Base-by-base conservation (phyloP, 1,140 invertebrate genomes). In the Hydropsyche tenuis region DNA sequence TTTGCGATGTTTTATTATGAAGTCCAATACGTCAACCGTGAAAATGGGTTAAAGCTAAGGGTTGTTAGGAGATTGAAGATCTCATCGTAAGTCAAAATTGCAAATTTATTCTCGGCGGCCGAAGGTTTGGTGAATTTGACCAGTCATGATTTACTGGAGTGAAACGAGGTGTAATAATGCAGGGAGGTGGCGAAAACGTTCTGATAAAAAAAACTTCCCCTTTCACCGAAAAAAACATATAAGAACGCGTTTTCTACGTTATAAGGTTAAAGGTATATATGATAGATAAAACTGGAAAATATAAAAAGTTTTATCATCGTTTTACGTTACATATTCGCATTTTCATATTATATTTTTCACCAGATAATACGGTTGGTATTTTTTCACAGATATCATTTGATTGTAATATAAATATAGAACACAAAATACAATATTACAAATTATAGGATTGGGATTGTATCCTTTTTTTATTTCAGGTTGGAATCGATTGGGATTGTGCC, bases 131-230 rank as follows among this genome's bases (percentile, higher is more conserved):
- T 53, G 16, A 18, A 53, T 53, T 53, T 53, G 48, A 53, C 48
- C 48, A 53, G 48, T 18, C 16, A 53, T 53, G 48, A 53, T 53
- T 53, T 18, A 53, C 48, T 53, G 48, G 16, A 7, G 48, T 53
- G 48, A 53, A 53, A 53, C 48, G 48, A 53, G 48, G 14, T 53
- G 48, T 53, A 53, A 53, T 53, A 53, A 53, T 53, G 48, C 48
- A 53, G 20, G 48, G 9, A 53, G 16, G 48, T 53, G 16, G n/a
- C 16, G 48, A 53, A 53, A 53, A 20, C 30, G 48, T 53, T 53
- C 16, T 2, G 48, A 53, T 53, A 53, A 53, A 53, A 20, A 53
- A 53, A 53, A 53, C 1, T 18, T 7, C 45, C 11, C 11, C 45
- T 53, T 18, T 53, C 9, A 18, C 5, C 6, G 1, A 14, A 18